Base-by-base conservation (phyloP, 2,888 invertebrate genomes). In the Tyria jacobaeae region DNA sequence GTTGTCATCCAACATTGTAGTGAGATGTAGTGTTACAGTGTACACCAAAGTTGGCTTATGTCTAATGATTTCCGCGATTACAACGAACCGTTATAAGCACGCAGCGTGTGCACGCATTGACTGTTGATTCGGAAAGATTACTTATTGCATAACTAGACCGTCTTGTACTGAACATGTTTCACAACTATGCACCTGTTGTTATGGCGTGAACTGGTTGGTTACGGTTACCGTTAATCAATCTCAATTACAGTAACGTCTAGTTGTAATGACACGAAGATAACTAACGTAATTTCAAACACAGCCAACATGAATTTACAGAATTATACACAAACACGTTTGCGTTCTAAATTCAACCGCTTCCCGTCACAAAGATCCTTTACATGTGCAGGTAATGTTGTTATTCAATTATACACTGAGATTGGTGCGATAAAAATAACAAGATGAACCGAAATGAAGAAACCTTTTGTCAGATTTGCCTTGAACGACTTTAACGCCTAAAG, bases 71-170 rank as follows among this genome's bases (percentile, higher is more conserved):
- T 89, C 86, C 88, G 87, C 83, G 86, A 86, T 87, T 86, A 88
- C 83, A 87, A 84, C 85, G 80, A 82, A 87, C 89, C 87, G 91
- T 91, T 92, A 92, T 85, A 79, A 85, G 81, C 87, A 88, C 84
- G 87, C 81, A 76, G 57, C 78, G 69, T 74, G 78, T 74, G 80
- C 85, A 84, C 81, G 85, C 87, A 86, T 87, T 83, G 86, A 85
- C 86, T 86, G 83, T 84, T 86, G 88, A 83, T 85, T 81, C 83
- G 81, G 82, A 78, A 86, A 90, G 89, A 91, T 92, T 87, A 89
- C 83, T 70, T 77, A 76, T 92, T 91, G 86, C 90, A 86, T 88
- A 92, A 93, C 88, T 83, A 83, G 83, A 83, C 73, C 82, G 86
- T 85, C 86, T 86, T 76, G 80, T 82, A 86, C 82, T 73, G 75